Evolutionary conservation across 2,888 invertebrate species (phyloP).

Genomic region (Hoplodrina ambigua): DNA sequence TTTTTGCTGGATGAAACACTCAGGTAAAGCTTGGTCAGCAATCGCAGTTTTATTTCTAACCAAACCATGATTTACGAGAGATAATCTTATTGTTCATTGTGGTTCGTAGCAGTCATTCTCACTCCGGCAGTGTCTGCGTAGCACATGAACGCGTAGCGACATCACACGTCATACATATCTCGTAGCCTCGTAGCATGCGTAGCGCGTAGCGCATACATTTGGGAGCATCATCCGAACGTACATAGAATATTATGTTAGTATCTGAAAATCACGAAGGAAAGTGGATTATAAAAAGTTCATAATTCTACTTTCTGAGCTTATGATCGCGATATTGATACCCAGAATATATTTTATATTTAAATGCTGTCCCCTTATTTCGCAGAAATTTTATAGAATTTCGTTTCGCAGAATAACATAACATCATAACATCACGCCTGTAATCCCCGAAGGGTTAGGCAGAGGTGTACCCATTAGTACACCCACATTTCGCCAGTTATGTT

Average conservation of each 20-base stretch:
- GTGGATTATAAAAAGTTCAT: background rate
- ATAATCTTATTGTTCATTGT: background rate
- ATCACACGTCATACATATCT: conserved; percentile 3
- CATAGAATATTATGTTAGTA: background rate
- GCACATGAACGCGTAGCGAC: conserved; percentile 10
- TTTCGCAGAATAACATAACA: too few species aligned
- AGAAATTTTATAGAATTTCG: too few species aligned
- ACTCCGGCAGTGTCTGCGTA: background rate
- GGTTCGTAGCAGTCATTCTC: background rate
- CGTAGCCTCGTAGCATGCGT: conserved; percentile 13
- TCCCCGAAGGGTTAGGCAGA: too few species aligned
- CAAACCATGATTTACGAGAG: background rate
- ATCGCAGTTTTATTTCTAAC: background rate
- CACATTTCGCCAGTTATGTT: too few species aligned
- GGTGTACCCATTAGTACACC: too few species aligned
- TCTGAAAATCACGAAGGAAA: background rate
- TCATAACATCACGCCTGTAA: too few species aligned
- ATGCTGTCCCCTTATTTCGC: too few species aligned
- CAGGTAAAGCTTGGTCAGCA: background rate
- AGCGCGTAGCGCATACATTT: conserved; percentile 13
- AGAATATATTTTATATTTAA: too few species aligned
- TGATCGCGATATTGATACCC: background rate
- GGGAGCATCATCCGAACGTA: conserved; percentile 1
- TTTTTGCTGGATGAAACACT: too few species aligned
- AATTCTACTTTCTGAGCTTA: background rate